Percentiles rank a stretch among this genome's conserved stretches.
Conservation (phyloP, 2,797 vertebrate genomes). For the Moxostoma hubbsi region DNA sequence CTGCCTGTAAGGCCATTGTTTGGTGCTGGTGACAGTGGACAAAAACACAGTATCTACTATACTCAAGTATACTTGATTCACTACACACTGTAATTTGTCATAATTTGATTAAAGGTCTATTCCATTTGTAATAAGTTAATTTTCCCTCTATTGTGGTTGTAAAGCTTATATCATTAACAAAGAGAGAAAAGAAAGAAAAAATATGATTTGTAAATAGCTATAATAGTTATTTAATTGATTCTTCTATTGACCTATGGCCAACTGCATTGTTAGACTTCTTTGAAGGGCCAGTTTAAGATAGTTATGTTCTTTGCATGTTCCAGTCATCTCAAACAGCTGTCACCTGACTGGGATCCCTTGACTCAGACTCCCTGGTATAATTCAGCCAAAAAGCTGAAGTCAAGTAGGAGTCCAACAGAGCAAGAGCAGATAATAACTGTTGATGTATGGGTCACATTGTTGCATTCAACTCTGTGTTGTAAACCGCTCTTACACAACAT, state of each 20-base stretch:
- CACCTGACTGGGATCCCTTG: conserved; percentile 1
- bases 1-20: conserved; percentile 47
- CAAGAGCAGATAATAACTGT: conserved; percentile 22
- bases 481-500: conserved; percentile 50
- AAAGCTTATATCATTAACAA: neutral
- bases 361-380: neutral
- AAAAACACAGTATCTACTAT: neutral
- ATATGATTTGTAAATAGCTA: neutral
- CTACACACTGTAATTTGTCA: neutral
- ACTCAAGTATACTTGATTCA: no score
- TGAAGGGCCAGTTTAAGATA: neutral
- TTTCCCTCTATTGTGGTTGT: neutral
- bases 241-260: neutral
- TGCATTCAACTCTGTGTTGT: conserved; percentile 41
- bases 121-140: no score
- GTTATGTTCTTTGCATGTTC: neutral
- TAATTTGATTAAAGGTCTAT: neutral
- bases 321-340: neutral
- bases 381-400: neutral
- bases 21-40: conserved; percentile 32
- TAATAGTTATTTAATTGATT: neutral
- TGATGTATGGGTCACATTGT: conserved; percentile 22
- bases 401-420: conserved; percentile 31
- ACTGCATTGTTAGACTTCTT: neutral
- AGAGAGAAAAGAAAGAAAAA: neutral